Conservation (phyloP, 2,888 invertebrate genomes). For the Hydropsyche betteni region DNA sequence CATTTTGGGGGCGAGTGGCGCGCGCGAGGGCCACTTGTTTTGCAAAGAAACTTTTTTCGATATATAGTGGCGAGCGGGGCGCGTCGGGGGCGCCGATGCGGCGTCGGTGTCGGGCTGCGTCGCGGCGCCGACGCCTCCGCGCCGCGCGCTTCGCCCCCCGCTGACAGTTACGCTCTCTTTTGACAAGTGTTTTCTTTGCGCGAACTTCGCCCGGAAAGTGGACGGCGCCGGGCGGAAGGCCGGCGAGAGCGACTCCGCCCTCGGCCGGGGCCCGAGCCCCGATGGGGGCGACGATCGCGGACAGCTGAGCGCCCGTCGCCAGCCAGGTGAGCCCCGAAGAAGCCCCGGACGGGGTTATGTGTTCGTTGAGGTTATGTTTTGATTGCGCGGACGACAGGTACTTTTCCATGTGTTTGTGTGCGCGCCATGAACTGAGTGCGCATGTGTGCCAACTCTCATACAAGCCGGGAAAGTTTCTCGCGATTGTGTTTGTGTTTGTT, state of each 20-base stretch:
- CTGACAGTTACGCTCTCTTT: constrained; percentile 58
- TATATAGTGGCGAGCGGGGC: constrained; percentile 49
- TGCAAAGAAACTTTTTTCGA: constrained; percentile 71
- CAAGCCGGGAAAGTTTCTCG: constrained; percentile 29
- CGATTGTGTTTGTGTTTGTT: neutral
- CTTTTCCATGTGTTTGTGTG: constrained; percentile 32
- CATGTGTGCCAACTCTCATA: constrained; percentile 27
- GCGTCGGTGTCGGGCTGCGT: constrained; percentile 65
- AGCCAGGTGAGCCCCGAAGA: neutral
- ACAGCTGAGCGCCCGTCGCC: neutral
- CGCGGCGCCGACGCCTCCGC: constrained; percentile 55
- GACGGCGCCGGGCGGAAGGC: neutral
- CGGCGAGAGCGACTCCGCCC: constrained; percentile 15
- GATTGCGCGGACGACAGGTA: constrained; percentile 47
- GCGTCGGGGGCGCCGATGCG: constrained; percentile 67
- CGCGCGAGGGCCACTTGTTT: constrained; percentile 69
- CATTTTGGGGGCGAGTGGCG: constrained; percentile 66
- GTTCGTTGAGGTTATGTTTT: constrained; percentile 51
- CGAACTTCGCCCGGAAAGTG: constrained; percentile 47
- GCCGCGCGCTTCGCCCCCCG: constrained; percentile 56
- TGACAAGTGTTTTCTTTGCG: constrained; percentile 59
- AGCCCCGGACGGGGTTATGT: too few relatives aligned
- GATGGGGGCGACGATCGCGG: neutral
- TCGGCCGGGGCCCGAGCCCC: neutral
- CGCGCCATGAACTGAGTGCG: constrained; percentile 13